Evolutionary conservation across 2,888 invertebrate genomes (phyloP).

Genomic region (Boloria selene): DNA sequence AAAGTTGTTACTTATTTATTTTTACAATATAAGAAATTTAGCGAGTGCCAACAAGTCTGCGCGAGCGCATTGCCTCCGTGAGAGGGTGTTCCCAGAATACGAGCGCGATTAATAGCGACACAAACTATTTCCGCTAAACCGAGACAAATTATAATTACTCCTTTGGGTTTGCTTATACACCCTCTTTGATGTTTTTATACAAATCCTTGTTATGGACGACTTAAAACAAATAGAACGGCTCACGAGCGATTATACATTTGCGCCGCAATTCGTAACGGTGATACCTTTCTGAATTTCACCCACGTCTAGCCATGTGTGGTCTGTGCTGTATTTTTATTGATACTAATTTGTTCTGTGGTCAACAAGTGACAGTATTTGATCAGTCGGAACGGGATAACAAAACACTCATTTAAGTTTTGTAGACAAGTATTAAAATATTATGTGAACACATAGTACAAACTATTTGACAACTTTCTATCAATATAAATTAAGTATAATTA

Average conservation of each 20-base stretch:
- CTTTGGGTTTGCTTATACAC: conserved; percentile 73
- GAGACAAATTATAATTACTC: conserved; percentile 80
- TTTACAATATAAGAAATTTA: not conserved
- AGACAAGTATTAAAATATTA: not conserved
- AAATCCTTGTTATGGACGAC: conserved; percentile 76
- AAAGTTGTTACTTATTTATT: not conserved
- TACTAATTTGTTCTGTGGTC: conserved; percentile 51
- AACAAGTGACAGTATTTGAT: conserved; percentile 61
- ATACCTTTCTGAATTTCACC: conserved; percentile 74
- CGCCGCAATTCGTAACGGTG: conserved; percentile 79
- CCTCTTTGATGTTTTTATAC: conserved; percentile 82
- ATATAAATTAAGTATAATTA: not conserved
- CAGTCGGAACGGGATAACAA: conserved; percentile 50
- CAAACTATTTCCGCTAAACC: conserved; percentile 80
- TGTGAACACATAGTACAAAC: not conserved
- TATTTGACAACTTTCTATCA: too few species aligned
- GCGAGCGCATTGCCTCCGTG: conserved; percentile 43
- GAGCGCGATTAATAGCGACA: conserved; percentile 74
- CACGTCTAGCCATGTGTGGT: conserved; percentile 74
- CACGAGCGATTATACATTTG: conserved; percentile 77
- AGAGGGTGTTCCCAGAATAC: conserved; percentile 66
- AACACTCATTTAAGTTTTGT: conserved; percentile 6
- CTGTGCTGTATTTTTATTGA: conserved; percentile 57
- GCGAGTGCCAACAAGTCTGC: conserved; percentile 49
- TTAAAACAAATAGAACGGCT: conserved; percentile 81